Conservation (phyloP, 2,797 vertebrate genomes). For the Harpagifer antarcticus region DNA sequence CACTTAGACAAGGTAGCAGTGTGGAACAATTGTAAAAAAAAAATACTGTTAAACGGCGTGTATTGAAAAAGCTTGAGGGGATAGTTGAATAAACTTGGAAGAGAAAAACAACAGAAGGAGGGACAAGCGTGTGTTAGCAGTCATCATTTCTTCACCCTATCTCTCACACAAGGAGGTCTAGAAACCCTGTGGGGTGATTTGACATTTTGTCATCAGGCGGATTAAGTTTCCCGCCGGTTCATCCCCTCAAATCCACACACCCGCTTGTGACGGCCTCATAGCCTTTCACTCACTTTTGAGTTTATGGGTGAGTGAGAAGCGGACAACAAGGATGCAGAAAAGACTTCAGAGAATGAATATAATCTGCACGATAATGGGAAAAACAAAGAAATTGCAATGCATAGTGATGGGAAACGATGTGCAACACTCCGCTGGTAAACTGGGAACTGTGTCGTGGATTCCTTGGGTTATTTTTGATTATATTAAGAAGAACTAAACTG, state of each 20-base stretch:
- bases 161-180: slow-evolving; percentile 55
- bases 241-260: slow-evolving; percentile 40
- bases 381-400: neutral
- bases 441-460: neutral
- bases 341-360: slow-evolving; percentile 18
- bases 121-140: slow-evolving; percentile 25
- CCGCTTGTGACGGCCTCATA: slow-evolving; percentile 25
- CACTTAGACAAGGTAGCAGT: neutral
- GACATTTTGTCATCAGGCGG: slow-evolving; percentile 80
- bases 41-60: neutral
- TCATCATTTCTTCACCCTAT: slow-evolving; percentile 44
- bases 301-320: slow-evolving; percentile 68
- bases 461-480: neutral
- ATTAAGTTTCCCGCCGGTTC: slow-evolving; percentile 74
- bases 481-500: neutral
- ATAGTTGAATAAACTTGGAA: slow-evolving; percentile 22
- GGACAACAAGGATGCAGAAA: slow-evolving; percentile 41
- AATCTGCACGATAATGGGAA: slow-evolving; percentile 3
- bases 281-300: slow-evolving; percentile 13
- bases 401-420: slow-evolving; percentile 7
- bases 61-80: neutral
- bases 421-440: neutral
- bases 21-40: neutral
- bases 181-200: slow-evolving; percentile 72
- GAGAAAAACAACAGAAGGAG: slow-evolving; percentile 16